Base-by-base conservation (phyloP, 2,797 vertebrate genomes). In the Enteromius thamalakanensis region DNA sequence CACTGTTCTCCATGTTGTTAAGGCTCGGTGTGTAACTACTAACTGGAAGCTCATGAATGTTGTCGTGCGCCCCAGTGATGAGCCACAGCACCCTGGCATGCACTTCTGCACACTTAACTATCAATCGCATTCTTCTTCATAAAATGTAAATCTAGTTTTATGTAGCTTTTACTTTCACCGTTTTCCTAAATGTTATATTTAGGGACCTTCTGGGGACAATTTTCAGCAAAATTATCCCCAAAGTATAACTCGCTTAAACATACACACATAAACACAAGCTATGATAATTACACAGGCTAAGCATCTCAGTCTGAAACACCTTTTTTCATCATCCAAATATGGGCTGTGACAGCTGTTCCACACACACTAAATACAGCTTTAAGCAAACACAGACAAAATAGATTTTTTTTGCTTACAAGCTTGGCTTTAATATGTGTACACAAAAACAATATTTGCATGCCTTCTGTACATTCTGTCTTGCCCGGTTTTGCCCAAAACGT, bases 211-310 rank as follows among this genome's bases (percentile, higher is more conserved):
- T n/a, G 32, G 32, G 12, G 32, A 55, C 32, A 55, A 37, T 55
- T 55, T 55, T 55, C 32, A 23, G 72, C 72, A 53, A 14, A 75
- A 55, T 23, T 15, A 75, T 75, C 72, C 72, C 49, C 49, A 75
- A 34, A 55, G 72, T 75, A 75, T 77, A 77, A 60, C 75, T 62
- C 6, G 15, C 53, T 62, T 45, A 77, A 75, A 75, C 55, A 62
- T 8, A 60, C 53, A 76, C 37, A 19, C 37, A 77, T 62, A 77
- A 77, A 69, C 65, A 70, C 49, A 58, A 55, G 65, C 34, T 80
- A 60, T 71, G 67, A 60, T 80, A 80, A 80, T 80, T 80, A 60
- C 67, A 78, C n/a, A 78, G 74, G 53, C 55, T 26, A 11, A 62
- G 45, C 34, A 58, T 64, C 80, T 37, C 40, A 6, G 21, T 58